Conservation (phyloP, 2,113 vertebrate species). For the Pipra filicauda region DNA sequence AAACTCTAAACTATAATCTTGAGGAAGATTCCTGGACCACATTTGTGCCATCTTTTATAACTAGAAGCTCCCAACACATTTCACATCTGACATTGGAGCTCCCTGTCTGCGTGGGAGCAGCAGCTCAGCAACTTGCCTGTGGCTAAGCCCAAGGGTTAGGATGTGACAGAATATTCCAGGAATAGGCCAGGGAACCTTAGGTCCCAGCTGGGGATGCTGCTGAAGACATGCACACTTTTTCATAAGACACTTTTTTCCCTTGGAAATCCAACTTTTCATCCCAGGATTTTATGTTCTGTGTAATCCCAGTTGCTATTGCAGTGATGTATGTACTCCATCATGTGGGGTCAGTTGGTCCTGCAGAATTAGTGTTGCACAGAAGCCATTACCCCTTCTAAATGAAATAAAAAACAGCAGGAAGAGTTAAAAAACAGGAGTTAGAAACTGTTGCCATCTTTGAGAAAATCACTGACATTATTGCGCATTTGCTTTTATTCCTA, state of each 20-base stretch:
- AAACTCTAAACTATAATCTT: background rate
- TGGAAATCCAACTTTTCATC: background rate
- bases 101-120: background rate
- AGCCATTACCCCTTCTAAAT: background rate
- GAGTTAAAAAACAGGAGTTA: background rate
- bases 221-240: background rate
- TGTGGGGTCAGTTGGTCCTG: background rate
- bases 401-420: background rate
- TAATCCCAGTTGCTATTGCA: background rate
- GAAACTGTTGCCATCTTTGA: background rate
- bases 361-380: background rate
- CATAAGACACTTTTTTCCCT: background rate
- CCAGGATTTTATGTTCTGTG: background rate
- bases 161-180: background rate
- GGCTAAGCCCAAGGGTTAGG: background rate
- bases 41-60: background rate
- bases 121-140: background rate
- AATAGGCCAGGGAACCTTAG: fast-evolving
- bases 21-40: background rate
- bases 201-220: background rate
- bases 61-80: background rate
- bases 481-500: background rate
- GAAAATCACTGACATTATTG: background rate
- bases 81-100: background rate
- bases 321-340: background rate